A percentile compares a stretch with the other conserved stretches of the same genome.
These are phyloP conservation scores for Pseudanteris insignis DNA, from an alignment of 2,888 invertebrate species.

Conservation along the genomic window DNA sequence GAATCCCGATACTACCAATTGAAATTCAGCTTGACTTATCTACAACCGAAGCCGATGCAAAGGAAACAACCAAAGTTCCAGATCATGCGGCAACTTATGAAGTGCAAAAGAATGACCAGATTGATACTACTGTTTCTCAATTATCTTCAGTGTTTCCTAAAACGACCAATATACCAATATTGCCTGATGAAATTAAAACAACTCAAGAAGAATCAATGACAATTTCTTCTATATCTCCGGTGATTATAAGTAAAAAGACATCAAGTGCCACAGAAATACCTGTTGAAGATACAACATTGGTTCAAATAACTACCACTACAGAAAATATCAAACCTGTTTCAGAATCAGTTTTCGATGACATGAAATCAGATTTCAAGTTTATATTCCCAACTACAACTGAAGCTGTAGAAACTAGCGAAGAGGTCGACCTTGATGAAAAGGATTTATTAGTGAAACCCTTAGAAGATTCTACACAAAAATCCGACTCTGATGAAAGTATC, in stretches of 20 bases:
- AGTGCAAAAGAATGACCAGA: conserved; percentile 41
- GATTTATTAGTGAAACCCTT: conserved; percentile 57
- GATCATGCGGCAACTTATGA: conserved; percentile 26
- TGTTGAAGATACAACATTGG: conserved; percentile 24
- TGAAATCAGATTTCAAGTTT: conserved; percentile 52
- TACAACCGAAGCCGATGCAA: conserved; percentile 52
- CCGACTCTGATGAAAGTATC: conserved; percentile 42
- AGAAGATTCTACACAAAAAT: no score
- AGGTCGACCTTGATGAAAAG: conserved; percentile 51
- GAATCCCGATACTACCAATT: conserved; percentile 59
- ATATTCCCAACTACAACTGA: conserved; percentile 50
- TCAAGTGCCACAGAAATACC: conserved; percentile 20
- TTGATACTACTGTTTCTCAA: conserved; percentile 39
- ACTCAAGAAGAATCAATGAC: conserved; percentile 58
- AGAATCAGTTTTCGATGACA: conserved; percentile 56
- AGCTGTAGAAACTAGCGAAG: conserved; percentile 28
- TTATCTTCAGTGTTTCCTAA: conserved; percentile 45
- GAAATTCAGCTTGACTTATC: conserved; percentile 61
- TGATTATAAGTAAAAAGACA: not conserved
- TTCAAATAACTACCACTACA: conserved; percentile 29
- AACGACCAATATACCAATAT: conserved; percentile 60
- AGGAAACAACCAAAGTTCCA: conserved; percentile 39
- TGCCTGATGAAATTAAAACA: conserved; percentile 60
- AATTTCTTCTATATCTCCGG: conserved; percentile 48
- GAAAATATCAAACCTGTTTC: conserved; percentile 60